phyloP scores from a whole-genome alignment of 30 jellyfish, hydroid and myxozoan genomes.

The Sanderia malayensis region DNA sequence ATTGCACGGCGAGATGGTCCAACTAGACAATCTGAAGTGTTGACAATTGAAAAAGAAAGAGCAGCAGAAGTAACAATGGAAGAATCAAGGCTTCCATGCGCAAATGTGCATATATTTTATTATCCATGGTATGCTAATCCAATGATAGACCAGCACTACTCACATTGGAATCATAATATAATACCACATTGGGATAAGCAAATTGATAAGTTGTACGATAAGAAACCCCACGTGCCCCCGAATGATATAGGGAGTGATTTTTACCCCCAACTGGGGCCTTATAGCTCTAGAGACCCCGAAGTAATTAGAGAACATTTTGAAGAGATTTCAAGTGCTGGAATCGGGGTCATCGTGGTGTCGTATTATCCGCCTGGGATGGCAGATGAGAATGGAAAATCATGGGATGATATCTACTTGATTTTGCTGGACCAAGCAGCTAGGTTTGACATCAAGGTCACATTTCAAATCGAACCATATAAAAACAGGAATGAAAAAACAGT shows the following conservation, averaged over 20 bases:
- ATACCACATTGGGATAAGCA: constrained; percentile 91
- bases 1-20: neutral
- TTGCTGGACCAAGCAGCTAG: constrained; percentile 67
- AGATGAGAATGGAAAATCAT: constrained; percentile 90
- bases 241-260: constrained; percentile 86
- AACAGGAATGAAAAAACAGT: constrained; percentile 72
- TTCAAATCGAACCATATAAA: constrained; percentile 92
- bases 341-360: constrained; percentile 89
- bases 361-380: constrained; percentile 85
- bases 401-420: constrained; percentile 65
- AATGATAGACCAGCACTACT: constrained; percentile 63
- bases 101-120: constrained; percentile 76
- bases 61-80: neutral
- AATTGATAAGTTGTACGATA: constrained; percentile 43
- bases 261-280: constrained; percentile 86
- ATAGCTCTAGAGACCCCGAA: constrained; percentile 77
- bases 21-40: too few species aligned
- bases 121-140: constrained; percentile 97
- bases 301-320: constrained; percentile 60
- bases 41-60: neutral
- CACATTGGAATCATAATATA: constrained; percentile 88
- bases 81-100: constrained; percentile 39
- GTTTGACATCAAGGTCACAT: constrained; percentile 62
- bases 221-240: constrained; percentile 78
- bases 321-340: constrained; percentile 61